Base-by-base conservation (phyloP, 2,888 invertebrate genomes). In the Charanyca ferruginea region DNA sequence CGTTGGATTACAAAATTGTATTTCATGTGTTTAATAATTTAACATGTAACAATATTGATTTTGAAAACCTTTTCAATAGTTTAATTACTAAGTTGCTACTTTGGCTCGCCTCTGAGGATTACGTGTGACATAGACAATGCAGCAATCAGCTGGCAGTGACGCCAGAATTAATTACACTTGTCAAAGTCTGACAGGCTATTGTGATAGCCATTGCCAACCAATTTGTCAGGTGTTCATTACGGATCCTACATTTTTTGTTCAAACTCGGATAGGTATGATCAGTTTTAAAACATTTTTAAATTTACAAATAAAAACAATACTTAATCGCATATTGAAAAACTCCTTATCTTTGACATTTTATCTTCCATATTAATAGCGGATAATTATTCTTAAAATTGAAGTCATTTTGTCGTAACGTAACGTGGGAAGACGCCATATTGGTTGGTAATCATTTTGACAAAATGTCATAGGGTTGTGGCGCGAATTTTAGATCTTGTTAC, bases 261-360 rank as follows among this genome's bases (percentile, higher is more conserved):
- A 2, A 54, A 51, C 53, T 54, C 18, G 7, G 25, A 44, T 58
- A n/a, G n/a, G n/a, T n/a, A n/a, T n/a, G n/a, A 73, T 61, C 32
- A 54, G 16, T 63, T 65, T 59, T 59, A 55, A 42, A 23, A 28
- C 47, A 22, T 66, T 64, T 66, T 53, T 44, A 18, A 65, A 23
- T 20, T 32, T 48, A 49, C 22, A 38, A 54, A 38, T 51, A 57
- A 60, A 55, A 48, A 20, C 22, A 0, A 57, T 53, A 42, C n/a
- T n/a, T 59, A 38, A 28, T 7, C 47, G 2, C 44, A 25, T 47
- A 61, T 57, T 61, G 55, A 59, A 57, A 66, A 66, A 76, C 48
- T 4, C 22, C 49, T 66, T 71, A 72, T 77, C 72, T 82, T 51
- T 76, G 81, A 70, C 76, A 64, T 68, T 65, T 80, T 66, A 79